Evolutionary conservation across 2,797 vertebrate genomes (phyloP).

Genomic region (Cryptoprocta ferox): DNA sequence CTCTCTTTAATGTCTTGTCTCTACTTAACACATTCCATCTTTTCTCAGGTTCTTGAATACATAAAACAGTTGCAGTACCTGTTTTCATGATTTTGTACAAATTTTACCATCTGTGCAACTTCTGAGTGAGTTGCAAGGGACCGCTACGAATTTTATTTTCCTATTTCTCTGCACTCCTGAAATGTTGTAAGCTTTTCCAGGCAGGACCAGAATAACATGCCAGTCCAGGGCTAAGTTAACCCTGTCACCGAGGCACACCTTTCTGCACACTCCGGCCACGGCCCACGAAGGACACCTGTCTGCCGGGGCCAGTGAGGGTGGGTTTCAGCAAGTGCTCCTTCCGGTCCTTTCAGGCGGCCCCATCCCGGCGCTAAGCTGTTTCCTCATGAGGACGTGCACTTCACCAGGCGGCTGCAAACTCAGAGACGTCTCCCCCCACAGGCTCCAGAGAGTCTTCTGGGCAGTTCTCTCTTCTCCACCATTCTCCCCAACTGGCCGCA

Average conservation of each 20-base stretch:
- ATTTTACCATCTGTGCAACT: neutral
- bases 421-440: neutral
- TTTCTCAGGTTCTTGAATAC: neutral
- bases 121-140: neutral
- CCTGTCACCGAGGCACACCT: neutral
- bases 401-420: neutral
- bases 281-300: rapidly evolving
- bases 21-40: neutral
- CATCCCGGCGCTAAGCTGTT: neutral
- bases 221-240: too few relatives aligned
- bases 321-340: neutral
- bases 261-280: neutral
- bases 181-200: neutral
- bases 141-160: neutral
- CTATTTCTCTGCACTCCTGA: neutral
- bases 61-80: neutral
- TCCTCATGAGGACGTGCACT: neutral
- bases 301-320: neutral
- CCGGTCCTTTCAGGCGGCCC: neutral
- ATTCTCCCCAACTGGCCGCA: rapidly evolving
- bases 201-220: neutral
- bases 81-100: neutral
- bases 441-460: neutral
- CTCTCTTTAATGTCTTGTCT: neutral
- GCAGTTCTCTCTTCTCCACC: neutral